Evolutionary conservation across 2,113 vertebrate genomes (phyloP).

Genomic region (Taxidea taxus): DNA sequence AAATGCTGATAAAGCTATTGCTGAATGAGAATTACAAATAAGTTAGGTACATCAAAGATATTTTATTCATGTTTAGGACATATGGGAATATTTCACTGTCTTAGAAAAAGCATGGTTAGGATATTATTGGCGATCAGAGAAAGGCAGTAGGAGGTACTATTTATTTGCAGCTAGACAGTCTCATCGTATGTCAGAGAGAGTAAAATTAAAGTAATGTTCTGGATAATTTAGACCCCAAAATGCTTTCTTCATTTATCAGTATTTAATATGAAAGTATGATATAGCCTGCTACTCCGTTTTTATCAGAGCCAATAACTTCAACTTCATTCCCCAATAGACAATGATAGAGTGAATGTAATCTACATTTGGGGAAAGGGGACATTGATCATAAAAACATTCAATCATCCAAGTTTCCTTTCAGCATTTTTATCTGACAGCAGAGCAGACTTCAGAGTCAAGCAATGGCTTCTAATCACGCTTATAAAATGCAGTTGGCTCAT

Average conservation of each 20-base stretch:
- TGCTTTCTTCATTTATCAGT: conserved; percentile 59
- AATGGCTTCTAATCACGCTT: conserved; percentile 49
- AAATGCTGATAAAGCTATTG: conserved; percentile 48
- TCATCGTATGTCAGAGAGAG: conserved; percentile 14
- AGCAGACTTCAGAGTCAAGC: conserved; percentile 40
- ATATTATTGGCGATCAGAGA: conserved; percentile 2
- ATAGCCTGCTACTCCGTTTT: conserved; percentile 4
- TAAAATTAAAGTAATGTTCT: conserved; percentile 52
- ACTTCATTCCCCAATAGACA: conserved; percentile 37
- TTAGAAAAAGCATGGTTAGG: background rate
- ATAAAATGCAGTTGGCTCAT: conserved; percentile 51
- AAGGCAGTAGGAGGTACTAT: background rate
- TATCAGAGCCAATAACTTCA: conserved; percentile 55
- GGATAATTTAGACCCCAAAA: conserved; percentile 52
- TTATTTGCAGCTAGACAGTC: background rate
- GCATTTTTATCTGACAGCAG: conserved; percentile 61
- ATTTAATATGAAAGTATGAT: conserved; percentile 58
- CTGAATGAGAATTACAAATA: conserved; percentile 37
- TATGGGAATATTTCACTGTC: conserved; percentile 11
- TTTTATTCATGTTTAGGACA: conserved; percentile 53
- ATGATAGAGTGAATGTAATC: conserved; percentile 65
- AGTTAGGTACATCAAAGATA: background rate
- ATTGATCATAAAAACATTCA: conserved; percentile 68
- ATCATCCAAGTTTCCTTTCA: conserved; percentile 53
- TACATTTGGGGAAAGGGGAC: conserved; percentile 49